Conservation (phyloP, 2,797 vertebrate species). For the Tokudaia tokunoshimensis region DNA sequence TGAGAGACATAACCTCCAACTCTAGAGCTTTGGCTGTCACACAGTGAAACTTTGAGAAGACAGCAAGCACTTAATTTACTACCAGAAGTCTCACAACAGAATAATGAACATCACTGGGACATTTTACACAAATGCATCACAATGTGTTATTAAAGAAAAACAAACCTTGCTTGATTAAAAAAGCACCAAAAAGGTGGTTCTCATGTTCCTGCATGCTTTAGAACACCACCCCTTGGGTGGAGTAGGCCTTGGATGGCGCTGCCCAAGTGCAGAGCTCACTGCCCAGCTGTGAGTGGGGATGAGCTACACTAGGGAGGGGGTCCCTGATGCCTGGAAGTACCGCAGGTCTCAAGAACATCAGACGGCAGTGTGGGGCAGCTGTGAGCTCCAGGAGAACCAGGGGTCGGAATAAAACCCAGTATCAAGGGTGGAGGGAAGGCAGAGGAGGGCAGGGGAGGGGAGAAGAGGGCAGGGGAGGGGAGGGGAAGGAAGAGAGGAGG, state of each 20-base stretch:
- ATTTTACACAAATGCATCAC: slow-evolving; percentile 12
- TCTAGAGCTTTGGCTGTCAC: slow-evolving; percentile 5
- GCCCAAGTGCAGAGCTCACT: not conserved
- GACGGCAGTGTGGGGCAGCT: not conserved
- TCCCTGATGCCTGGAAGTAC: not conserved
- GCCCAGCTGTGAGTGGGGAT: not conserved
- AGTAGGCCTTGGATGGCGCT: not conserved
- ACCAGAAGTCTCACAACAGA: slow-evolving; percentile 53
- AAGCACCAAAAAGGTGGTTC: not conserved
- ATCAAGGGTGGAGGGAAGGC: not conserved
- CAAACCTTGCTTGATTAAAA: not conserved
- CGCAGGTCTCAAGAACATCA: not conserved
- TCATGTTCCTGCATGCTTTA: slow-evolving; percentile 45
- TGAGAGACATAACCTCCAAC: slow-evolving; percentile 33
- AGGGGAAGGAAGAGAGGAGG: not conserved
- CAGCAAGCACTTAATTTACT: slow-evolving; percentile 27
- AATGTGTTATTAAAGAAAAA: slow-evolving; percentile 25
- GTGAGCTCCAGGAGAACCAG: not conserved
- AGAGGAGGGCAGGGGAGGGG: rapidly evolving
- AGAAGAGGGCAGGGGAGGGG: too few species aligned
- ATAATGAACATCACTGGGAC: slow-evolving; percentile 33
- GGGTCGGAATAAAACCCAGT: not conserved
- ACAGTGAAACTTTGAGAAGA: slow-evolving; percentile 53
- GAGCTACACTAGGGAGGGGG: not conserved
- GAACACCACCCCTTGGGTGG: not conserved